These are phyloP conservation scores for Mellilla xanthometata DNA, from an alignment of 2,888 invertebrate genomes.

Conservation along the genomic window DNA sequence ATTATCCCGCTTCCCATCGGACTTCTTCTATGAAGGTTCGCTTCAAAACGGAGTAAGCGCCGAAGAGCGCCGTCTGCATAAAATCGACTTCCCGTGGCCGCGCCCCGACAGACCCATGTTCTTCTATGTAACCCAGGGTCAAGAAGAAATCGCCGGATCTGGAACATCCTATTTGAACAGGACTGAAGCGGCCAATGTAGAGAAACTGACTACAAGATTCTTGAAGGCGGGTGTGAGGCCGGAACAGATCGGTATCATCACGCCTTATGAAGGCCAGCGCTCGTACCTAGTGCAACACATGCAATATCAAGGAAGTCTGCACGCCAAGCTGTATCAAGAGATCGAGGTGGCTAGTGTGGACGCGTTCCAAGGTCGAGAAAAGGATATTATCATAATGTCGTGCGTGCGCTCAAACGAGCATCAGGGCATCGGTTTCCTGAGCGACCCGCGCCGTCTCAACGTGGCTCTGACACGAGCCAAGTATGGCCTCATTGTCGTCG, in stretches of 20 bases:
- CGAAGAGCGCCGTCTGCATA: constrained; percentile 93
- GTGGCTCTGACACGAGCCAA: constrained; percentile 98
- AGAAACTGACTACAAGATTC: constrained; percentile 98
- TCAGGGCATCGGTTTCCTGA: constrained; percentile 99
- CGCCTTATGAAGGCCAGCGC: constrained; percentile 99
- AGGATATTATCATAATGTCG: constrained; percentile 99
- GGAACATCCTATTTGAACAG: constrained; percentile 99
- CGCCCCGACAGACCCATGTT: constrained; percentile 98
- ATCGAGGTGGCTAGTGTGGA: constrained; percentile 99
- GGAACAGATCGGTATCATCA: constrained; percentile 99
- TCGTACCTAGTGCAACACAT: constrained; percentile 99
- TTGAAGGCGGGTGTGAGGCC: constrained; percentile 97
- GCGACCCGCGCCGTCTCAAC: constrained; percentile 98
- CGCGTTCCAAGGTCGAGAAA: constrained; percentile 99
- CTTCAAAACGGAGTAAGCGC: constrained; percentile 99
- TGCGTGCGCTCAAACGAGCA: constrained; percentile 99
- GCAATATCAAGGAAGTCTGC: constrained; percentile 98
- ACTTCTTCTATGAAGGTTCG: constrained; percentile 99
- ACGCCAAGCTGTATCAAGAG: constrained; percentile 98
- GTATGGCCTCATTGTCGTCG: constrained; percentile 98
- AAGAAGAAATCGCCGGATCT: constrained; percentile 99
- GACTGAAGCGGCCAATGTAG: constrained; percentile 99
- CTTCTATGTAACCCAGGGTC: constrained; percentile 98
- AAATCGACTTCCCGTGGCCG: constrained; percentile 99
- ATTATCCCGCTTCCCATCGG: constrained; percentile 98